Evolutionary conservation across 2,113 vertebrate genomes (phyloP), one percentile per base, ranked within the genome.

Genomic region (Apodemus speciosus): DNA sequence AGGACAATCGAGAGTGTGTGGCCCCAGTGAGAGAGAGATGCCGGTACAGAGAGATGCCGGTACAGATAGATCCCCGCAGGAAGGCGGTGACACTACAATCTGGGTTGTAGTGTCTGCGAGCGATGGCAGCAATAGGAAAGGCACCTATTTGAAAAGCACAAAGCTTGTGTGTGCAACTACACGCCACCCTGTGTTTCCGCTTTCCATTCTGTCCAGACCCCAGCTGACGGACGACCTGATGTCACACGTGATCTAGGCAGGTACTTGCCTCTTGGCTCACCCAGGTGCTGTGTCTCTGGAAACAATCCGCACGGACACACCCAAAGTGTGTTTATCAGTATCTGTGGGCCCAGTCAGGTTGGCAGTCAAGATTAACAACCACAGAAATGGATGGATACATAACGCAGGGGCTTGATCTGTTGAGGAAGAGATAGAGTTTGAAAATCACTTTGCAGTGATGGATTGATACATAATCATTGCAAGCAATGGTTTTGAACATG

Each of bases 161-260:
- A 16, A 4, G 14, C 56, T n/a, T 16, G 43, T 40, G 3, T 35
- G 4, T 15, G 1, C 38, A 21, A 11, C 14, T 6, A 2, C 15
- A 27, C 15, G 9, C 9, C 9, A 30, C 27, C 35, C 3, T 10
- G 4, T 2, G 51, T 18, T 27, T 43, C 40, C 23, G 27, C n/a
- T 27, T 35, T 46, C 18, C 43, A 32, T 69, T 25, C n/a, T 51
- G 23, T 38, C 32, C 5, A 32, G 11, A 38, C 8, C 6, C 4
- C n/a, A 13, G 38, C 72, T 23, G 43, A 4, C 0, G 9, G 15
- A 4, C 0, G 9, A 10, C 51, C 25, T 15, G 4, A 1, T n/a
- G 13, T 40, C 51, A 60, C 7, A 9, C 35, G 3, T 32, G 11
- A 16, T 72, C 32, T 2, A 11, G 20, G 38, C 16, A 7, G 38